These are phyloP conservation scores for Pavo muticus DNA, from an alignment of 2,113 vertebrate species.

Conservation along the genomic window DNA sequence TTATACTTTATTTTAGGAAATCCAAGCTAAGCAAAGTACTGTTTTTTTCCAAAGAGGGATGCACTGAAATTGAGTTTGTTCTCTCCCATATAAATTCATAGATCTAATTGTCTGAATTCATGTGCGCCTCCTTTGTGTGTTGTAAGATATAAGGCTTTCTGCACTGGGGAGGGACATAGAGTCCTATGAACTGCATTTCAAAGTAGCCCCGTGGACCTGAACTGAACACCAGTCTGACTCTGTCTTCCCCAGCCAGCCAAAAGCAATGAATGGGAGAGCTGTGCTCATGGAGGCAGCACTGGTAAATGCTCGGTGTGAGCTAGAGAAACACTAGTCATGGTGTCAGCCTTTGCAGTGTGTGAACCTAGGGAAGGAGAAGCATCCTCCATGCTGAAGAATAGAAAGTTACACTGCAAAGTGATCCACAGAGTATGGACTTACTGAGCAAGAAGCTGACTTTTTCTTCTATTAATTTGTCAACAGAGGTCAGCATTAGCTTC, in stretches of 20 bases:
- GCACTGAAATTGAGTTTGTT: neutral
- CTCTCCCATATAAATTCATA: neutral
- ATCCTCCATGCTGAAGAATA: neutral
- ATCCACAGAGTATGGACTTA: neutral
- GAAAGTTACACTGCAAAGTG: neutral
- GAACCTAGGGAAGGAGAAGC: neutral
- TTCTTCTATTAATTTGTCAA: conserved; percentile 63
- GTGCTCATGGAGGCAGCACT: neutral
- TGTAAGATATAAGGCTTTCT: neutral
- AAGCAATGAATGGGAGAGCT: neutral
- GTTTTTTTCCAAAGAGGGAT: neutral
- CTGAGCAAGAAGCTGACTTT: conserved; percentile 4
- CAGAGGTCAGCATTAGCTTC: conserved; percentile 72
- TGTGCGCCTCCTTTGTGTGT: neutral
- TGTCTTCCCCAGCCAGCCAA: neutral
- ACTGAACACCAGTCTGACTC: neutral
- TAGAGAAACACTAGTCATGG: neutral
- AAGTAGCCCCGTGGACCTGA: neutral
- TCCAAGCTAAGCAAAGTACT: neutral
- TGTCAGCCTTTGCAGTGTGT: neutral
- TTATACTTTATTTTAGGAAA: conserved; percentile 29
- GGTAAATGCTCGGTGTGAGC: neutral
- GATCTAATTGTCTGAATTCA: neutral
- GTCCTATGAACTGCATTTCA: neutral
- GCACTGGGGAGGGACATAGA: neutral